Conservation (phyloP, 1,140 invertebrate genomes). For the Probaryconus sp. region DNA sequence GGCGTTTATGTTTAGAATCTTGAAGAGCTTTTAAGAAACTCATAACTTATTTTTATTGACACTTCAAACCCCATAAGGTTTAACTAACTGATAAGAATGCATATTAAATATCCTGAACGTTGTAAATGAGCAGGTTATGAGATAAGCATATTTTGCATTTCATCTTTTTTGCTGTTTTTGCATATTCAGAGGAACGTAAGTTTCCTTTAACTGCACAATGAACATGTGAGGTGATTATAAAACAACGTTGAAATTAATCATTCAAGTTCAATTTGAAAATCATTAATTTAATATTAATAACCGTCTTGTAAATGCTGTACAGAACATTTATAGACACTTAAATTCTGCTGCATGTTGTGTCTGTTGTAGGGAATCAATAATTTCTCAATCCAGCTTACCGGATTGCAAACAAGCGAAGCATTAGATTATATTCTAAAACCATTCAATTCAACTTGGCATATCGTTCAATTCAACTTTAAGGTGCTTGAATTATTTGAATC, state of each 20-base stretch:
- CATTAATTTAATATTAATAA: too few species aligned
- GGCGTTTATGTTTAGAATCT: conserved; percentile 33
- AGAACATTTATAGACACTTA: too few species aligned
- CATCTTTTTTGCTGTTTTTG: not conserved
- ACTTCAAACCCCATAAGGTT: not conserved
- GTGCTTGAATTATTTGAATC: conserved; percentile 28
- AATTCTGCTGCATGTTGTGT: too few species aligned
- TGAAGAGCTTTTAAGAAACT: conserved; percentile 37
- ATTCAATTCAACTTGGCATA: conserved; percentile 36
- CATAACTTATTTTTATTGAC: conserved; percentile 42
- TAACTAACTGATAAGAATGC: not conserved
- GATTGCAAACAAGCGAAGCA: conserved; percentile 40
- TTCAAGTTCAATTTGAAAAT: too few species aligned
- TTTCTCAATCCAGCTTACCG: conserved; percentile 49
- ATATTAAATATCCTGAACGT: conserved; percentile 12
- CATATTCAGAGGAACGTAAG: not conserved
- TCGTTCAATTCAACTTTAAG: conserved; percentile 28
- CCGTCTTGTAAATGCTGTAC: too few species aligned
- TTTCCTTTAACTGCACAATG: conserved; percentile 1
- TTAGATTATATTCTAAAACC: conserved; percentile 45
- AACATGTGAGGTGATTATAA: too few species aligned
- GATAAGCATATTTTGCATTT: not conserved
- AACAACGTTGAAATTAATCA: too few species aligned
- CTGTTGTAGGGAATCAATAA: conserved; percentile 48
- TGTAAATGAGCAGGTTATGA: conserved; percentile 4